phyloP scores from a whole-genome alignment of 2,113 vertebrate genomes.

The Solea solea region DNA sequence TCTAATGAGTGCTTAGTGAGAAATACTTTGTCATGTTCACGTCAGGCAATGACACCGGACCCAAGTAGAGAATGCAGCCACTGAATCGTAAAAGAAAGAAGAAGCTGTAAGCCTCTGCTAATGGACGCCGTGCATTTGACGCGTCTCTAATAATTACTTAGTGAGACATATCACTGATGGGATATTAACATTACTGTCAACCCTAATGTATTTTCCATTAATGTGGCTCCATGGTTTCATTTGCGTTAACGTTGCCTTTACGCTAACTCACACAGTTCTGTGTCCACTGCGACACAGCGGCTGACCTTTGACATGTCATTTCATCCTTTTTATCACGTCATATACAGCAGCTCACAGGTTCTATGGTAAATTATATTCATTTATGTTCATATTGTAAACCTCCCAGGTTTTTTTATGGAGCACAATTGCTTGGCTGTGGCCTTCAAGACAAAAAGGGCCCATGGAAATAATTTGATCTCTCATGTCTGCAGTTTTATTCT shows the following conservation, averaged over 20 bases:
- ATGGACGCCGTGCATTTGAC: neutral
- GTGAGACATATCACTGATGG: neutral
- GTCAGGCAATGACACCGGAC: slow-evolving; percentile 18
- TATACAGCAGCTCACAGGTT: no score
- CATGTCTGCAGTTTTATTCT: no score
- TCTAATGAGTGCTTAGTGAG: slow-evolving; percentile 20
- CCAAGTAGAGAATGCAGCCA: neutral
- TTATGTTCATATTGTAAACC: no score
- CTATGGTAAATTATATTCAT: no score
- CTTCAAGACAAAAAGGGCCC: no score
- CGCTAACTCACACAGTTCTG: no score
- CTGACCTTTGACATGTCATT: no score
- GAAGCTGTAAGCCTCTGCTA: neutral
- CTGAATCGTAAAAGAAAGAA: neutral
- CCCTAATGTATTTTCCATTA: neutral
- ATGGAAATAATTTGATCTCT: no score
- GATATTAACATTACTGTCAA: neutral
- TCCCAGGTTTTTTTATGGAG: no score
- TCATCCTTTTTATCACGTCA: no score
- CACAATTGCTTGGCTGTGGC: no score
- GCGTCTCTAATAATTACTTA: slow-evolving; percentile 1
- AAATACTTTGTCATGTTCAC: slow-evolving; percentile 25
- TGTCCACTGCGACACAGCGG: no score
- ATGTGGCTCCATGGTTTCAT: neutral
- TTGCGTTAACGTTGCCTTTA: neutral